Evolutionary conservation across 2,797 vertebrate species (phyloP).

Genomic region (Girardinus metallicus): DNA sequence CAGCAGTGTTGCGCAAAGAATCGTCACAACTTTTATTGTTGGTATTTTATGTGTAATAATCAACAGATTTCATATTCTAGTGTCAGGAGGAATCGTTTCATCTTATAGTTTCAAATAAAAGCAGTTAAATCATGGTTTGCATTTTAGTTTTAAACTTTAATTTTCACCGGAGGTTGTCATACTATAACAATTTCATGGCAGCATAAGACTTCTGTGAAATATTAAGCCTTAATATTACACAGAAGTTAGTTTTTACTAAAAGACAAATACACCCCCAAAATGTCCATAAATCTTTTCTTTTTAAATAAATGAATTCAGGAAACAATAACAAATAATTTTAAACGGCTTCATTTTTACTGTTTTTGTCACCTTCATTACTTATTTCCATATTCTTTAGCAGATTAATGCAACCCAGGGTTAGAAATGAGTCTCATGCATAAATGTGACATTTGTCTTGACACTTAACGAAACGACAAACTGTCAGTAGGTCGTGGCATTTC

Average conservation of each 20-base stretch:
- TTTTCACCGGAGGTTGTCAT: background rate
- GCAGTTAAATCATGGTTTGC: background rate
- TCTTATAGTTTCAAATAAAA: background rate
- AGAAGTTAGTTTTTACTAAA: background rate
- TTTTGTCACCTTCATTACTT: background rate
- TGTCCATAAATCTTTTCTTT: background rate
- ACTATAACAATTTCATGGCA: background rate
- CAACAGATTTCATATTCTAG: background rate
- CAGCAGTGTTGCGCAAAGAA: background rate
- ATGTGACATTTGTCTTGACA: conserved; percentile 7
- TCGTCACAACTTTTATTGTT: background rate
- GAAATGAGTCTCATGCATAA: conserved; percentile 1
- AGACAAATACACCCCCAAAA: background rate
- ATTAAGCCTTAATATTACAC: background rate
- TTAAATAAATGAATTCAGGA: background rate
- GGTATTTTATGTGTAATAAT: background rate
- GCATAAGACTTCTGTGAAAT: background rate
- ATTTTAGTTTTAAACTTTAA: background rate
- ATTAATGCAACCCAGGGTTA: background rate
- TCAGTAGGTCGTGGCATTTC: conserved; percentile 7
- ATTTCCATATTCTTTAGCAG: background rate
- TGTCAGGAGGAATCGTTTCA: background rate
- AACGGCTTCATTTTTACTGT: background rate
- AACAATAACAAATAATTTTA: background rate
- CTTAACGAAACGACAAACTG: conserved; percentile 7